A percentile compares a stretch with the other conserved stretches of the same genome.
Conservation (phyloP, 2,888 invertebrate genomes). For the Sphinx pinastri region DNA sequence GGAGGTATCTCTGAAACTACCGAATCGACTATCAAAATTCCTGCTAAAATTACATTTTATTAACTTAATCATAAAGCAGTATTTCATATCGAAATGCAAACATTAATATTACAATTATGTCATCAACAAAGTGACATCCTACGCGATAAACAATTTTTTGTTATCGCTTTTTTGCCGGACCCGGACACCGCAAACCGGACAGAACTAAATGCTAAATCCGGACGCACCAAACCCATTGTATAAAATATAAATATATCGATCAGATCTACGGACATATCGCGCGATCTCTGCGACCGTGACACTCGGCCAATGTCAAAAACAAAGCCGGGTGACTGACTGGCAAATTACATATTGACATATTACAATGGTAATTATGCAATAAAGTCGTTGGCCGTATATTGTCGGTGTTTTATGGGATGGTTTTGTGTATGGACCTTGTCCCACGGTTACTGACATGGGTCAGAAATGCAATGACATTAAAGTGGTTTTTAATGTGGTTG, state of each 20-base stretch:
- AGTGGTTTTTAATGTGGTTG: background rate
- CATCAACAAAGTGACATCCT: background rate
- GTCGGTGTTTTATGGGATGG: background rate
- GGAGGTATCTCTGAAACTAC: too few relatives aligned
- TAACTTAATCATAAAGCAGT: background rate
- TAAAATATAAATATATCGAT: background rate
- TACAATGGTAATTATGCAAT: slow-evolving; percentile 22
- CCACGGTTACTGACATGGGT: background rate
- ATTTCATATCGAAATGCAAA: background rate
- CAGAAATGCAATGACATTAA: too few relatives aligned
- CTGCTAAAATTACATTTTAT: too few relatives aligned
- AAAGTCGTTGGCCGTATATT: background rate
- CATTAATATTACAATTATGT: background rate
- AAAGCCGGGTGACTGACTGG: slow-evolving; percentile 29
- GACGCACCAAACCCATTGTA: slow-evolving; percentile 11
- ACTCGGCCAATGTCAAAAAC: slow-evolving; percentile 4
- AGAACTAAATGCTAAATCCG: slow-evolving; percentile 1
- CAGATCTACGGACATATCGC: background rate
- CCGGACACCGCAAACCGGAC: slow-evolving; percentile 2
- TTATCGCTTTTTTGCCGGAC: background rate
- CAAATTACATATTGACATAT: slow-evolving; percentile 25
- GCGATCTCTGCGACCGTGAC: slow-evolving; percentile 5
- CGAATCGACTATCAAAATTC: too few relatives aligned
- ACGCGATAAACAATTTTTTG: slow-evolving; percentile 1
- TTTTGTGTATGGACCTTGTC: background rate